These are phyloP conservation scores for Mactromeris polynyma DNA, from an alignment of 2,888 invertebrate species.

Conservation along the genomic window DNA sequence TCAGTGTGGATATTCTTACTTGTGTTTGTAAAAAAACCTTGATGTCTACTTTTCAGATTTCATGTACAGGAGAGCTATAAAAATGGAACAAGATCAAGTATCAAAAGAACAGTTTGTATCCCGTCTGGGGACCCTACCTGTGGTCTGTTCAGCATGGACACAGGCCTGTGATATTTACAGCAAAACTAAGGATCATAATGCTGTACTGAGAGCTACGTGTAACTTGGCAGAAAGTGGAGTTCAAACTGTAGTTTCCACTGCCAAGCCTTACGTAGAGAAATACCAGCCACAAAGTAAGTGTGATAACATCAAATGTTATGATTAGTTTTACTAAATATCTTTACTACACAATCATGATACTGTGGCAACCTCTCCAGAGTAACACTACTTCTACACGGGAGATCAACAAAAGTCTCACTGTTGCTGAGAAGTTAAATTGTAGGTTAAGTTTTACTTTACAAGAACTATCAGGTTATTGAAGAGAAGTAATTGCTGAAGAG, in stretches of 20 bases:
- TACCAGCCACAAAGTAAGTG: conserved; percentile 89
- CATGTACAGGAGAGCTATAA: conserved; percentile 76
- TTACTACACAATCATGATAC: too few species aligned
- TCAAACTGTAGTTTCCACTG: conserved; percentile 91
- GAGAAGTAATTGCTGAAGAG: too few species aligned
- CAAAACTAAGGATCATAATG: conserved; percentile 90
- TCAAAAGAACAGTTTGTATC: conserved; percentile 89
- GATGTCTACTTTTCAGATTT: not conserved
- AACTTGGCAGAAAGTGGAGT: conserved; percentile 89
- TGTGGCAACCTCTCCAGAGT: too few species aligned
- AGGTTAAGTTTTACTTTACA: too few species aligned
- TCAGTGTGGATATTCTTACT: too few species aligned
- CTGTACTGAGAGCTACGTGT: conserved; percentile 83
- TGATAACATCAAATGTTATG: too few species aligned
- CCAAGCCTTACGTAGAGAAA: conserved; percentile 92
- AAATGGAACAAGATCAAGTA: conserved; percentile 73
- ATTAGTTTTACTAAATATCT: too few species aligned
- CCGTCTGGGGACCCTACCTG: conserved; percentile 93
- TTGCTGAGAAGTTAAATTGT: too few species aligned
- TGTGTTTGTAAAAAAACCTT: not conserved
- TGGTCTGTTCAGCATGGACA: conserved; percentile 93
- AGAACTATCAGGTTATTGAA: too few species aligned
- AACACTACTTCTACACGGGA: too few species aligned
- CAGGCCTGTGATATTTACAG: conserved; percentile 92
- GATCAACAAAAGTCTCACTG: too few species aligned